Evolutionary conservation across 92 coral and sea anemone genomes (phyloP), one percentile per base, ranked within the genome.

Genomic region (Scolanthus callimorphus): DNA sequence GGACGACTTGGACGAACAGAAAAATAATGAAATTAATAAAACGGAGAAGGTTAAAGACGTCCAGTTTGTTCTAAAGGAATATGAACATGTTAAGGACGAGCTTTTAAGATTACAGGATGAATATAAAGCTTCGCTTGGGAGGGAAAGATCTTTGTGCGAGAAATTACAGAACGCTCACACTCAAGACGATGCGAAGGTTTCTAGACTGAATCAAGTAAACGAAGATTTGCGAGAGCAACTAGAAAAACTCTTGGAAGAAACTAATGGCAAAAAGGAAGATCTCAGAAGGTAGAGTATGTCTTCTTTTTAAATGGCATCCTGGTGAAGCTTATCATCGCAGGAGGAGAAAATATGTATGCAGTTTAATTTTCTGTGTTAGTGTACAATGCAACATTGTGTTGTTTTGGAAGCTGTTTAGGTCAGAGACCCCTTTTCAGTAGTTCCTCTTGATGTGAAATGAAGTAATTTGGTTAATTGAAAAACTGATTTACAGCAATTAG

Each of bases 171-270:
- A 59, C 43, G 57, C 62, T 63, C 86, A 88, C 27, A 57, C 46
- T 12, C 83, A 77, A 49, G 85, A 79, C 51, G 90, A 89, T 31
- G 60, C 65, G 21, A 83, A 79, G 61, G 69, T 80, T 20, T 73
- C 85, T 8, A 79, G 80, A 51, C 67, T 94, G 57, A 86, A 80
- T 62, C 69, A 75, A 31, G 65, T 81, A 24, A 94, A 94, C 58
- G 99, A 89, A 62, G 95, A 94, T 60, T 59, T 89, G 27, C 62
- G 85, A 53, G 81, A 69, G 27, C 85, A 88, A 65, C 68, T 94
- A 11, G 70, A 89, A 23, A 62, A 59, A 22, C 72, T 84, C 17
- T 61, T 88, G 0, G 86, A 81, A 48, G 94, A 94, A 21, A 70
- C 82, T 23, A 85, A 76, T 20, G 69, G 55, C 26, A 59, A 65